A percentile compares a stretch with the other conserved stretches of the same genome.
phyloP scores from a whole-genome alignment of 64 coral and sea anemone species.

The Dendrophyllia cribrosa region DNA sequence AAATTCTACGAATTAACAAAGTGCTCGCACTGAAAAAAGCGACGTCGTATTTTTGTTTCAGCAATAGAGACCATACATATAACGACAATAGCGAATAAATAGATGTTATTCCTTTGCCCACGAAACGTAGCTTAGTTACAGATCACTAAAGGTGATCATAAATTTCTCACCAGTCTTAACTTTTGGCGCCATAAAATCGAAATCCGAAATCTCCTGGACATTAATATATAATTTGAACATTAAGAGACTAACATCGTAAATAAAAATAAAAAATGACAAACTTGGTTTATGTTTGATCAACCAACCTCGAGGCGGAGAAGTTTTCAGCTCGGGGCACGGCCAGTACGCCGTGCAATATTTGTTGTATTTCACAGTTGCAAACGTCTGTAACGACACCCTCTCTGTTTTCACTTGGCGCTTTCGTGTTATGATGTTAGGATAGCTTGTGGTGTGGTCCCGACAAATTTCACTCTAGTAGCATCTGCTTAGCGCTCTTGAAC shows the following conservation, averaged over 20 bases:
- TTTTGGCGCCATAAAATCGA: too few relatives aligned
- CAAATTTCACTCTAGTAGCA: neutral
- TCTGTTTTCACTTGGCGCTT: neutral
- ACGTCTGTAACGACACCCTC: neutral
- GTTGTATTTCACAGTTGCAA: neutral
- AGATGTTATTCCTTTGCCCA: neutral
- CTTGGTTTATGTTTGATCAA: conserved; percentile 21
- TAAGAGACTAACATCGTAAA: neutral
- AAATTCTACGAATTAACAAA: neutral
- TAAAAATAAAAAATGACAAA: conserved; percentile 33
- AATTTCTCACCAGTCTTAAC: neutral
- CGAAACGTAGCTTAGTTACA: conserved; percentile 3
- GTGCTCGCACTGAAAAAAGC: neutral
- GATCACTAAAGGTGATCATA: neutral
- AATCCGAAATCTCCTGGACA: neutral
- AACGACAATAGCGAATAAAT: neutral
- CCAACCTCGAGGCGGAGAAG: neutral
- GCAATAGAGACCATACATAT: neutral
- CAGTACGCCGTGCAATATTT: neutral
- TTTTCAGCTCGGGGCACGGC: neutral
- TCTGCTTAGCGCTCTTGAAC: conserved; percentile 19
- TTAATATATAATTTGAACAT: conserved; percentile 6
- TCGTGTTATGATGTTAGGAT: neutral
- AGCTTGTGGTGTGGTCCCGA: neutral
- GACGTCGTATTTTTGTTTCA: neutral